Evolutionary conservation across 1,140 invertebrate genomes (phyloP).

Genomic region (Tetragnatha versicolor): DNA sequence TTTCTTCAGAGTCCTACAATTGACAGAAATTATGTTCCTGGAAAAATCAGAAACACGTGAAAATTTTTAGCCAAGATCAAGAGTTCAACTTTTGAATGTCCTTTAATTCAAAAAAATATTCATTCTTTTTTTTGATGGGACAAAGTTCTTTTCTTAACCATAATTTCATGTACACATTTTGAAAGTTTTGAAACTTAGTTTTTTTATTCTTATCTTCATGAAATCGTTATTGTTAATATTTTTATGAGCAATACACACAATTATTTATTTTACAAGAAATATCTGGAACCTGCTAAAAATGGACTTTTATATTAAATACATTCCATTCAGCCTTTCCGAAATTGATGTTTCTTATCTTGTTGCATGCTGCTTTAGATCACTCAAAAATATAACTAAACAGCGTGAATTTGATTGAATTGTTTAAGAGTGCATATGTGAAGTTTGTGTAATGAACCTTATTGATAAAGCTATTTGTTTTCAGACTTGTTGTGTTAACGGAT

Average conservation of each 20-base stretch:
- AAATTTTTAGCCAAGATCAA: constrained; percentile 13
- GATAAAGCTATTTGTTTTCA: constrained; percentile 10
- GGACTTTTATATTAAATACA: constrained; percentile 1
- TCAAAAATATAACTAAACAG: not conserved
- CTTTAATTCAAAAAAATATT: constrained; percentile 29
- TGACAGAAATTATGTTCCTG: constrained; percentile 99
- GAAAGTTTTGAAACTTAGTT: constrained; percentile 4
- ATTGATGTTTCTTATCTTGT: not conserved
- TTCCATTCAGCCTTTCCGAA: constrained; percentile 25
- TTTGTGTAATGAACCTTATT: constrained; percentile 3
- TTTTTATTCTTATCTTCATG: not conserved
- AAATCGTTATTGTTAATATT: constrained; percentile 38
- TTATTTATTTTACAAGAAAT: constrained; percentile 11
- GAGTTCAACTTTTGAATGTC: constrained; percentile 12
- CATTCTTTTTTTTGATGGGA: constrained; percentile 38
- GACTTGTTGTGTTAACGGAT: constrained; percentile 24
- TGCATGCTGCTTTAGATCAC: not conserved
- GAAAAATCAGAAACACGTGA: constrained; percentile 95
- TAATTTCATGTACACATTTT: constrained; percentile 12
- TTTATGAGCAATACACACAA: constrained; percentile 6
- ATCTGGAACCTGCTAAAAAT: not conserved
- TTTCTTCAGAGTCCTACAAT: constrained; percentile 97
- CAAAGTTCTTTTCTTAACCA: constrained; percentile 8
- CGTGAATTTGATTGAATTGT: constrained; percentile 16
- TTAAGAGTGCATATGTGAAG: not conserved